Evolutionary conservation across 2,797 vertebrate genomes (phyloP), one percentile per base, ranked within the genome.

Genomic region (Morelia viridis): DNA sequence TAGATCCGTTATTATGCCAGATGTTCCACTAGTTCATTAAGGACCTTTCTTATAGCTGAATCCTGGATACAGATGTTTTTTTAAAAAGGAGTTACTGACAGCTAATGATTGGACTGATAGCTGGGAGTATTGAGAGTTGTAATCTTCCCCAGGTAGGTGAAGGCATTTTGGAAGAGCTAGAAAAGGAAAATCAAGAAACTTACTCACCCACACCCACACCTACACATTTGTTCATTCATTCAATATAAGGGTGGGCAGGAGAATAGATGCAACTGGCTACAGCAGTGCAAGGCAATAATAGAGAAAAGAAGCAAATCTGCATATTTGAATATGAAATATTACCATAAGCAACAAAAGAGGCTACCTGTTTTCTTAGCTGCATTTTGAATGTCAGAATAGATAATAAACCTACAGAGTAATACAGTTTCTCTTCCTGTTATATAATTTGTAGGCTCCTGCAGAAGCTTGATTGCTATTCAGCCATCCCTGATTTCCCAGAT

Each of bases 401-500:
- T 65, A 76, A 68, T 58, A 89, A 88, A 61, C 86, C 46, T 87
- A 61, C 41, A 85, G 1, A 76, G 86, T 19, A 57, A 5, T 31
- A 87, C 17, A 85, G 89, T 31, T 91, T 57, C 1, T 0, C 50
- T n/a, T 3, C 83, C 2, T 31, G 56, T 7, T 76, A 56, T 86
- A 68, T 28, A 41, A 94, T 93, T 93, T 88, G 90, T 61, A 31
- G 0, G 0, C 50, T 9, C 90, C 56, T 22, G 7, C 88, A 61
- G 85, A 92, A 91, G 24, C 15, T 61, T 92, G 83, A 4, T 26
- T n/a, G 1, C n/a, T 17, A 24, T 26, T 91, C 95, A 94, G 1
- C 35, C 85, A 92, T 68, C 28, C 26, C 64, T 93, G 9, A 86
- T 90, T 46, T 85, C 93, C 92, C 93, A 64, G 89, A 91, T 90